Base-by-base conservation (phyloP, 1,140 invertebrate species). In the Kradibia gibbosae region DNA sequence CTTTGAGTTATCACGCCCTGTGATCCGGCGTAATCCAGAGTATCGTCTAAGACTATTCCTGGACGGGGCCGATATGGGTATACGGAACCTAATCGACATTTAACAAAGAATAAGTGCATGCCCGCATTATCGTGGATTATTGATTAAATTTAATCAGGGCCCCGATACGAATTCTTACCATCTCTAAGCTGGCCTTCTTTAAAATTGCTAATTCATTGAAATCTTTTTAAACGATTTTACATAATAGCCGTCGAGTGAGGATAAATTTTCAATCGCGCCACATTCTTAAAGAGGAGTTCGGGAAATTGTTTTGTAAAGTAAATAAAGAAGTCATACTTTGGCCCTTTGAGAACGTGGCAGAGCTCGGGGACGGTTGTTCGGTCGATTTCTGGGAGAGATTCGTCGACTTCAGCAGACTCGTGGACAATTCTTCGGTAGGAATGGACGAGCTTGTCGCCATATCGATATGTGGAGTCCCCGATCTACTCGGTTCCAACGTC, bases 31-130 rank as follows among this genome's bases (percentile, higher is more conserved):
- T 92, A 80, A 85, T 91, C 90, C 53, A 90, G 80, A 1, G 95
- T 94, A 87, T 96, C 96, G 83, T 97, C 96, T 25, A 96, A 88
- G 0, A 97, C 95, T 53, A 96, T 96, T 50, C 96, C 96, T 10
- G 96, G 96, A 39, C 96, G 91, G 8, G 95, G 95, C 65, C 94
- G 92, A 88, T 96, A 96, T 1, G 93, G 87, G 74, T 90, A 89
- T 0, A 83, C 22, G 4, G 82, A 83, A 25, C 73, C 82, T 83
- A 86, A 79, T 79, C 81, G 83, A 22, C 20, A 67, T 25, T 83
- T 83, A 48, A 76, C 5, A 28, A 0, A 17, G 15, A 7, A 10
- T 5, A 15, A 34, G 34, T 13, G 28, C n/a, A n/a, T n/a, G n/a
- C n/a, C n/a, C n/a, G n/a, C n/a, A n/a, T n/a, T n/a, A n/a, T n/a